A percentile compares a stretch with the other conserved stretches of the same genome.
phyloP scores from a whole-genome alignment of 1,140 invertebrate genomes.

The Drosophila sproati region DNA sequence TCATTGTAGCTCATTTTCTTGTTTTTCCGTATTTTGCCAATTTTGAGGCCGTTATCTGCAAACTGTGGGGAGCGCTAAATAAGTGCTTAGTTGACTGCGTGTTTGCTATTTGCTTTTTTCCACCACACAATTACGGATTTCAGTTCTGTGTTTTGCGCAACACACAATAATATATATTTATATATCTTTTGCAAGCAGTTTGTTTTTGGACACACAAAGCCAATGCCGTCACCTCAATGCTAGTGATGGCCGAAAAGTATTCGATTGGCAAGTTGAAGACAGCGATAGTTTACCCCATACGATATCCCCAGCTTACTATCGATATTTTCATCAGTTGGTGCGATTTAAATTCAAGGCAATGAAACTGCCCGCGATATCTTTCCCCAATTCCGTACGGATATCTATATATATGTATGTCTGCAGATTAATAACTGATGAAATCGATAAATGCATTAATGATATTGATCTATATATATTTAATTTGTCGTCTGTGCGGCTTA shows the following conservation, averaged over 20 bases:
- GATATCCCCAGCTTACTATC: too few relatives aligned
- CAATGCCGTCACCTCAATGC: conserved; percentile 11
- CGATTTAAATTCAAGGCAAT: too few relatives aligned
- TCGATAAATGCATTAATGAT: too few relatives aligned
- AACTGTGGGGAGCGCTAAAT: conserved; percentile 37
- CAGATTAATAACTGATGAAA: too few relatives aligned
- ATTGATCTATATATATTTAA: too few relatives aligned
- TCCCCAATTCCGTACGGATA: too few relatives aligned
- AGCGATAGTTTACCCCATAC: too few relatives aligned
- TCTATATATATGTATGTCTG: too few relatives aligned
- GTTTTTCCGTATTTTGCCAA: conserved; percentile 90
- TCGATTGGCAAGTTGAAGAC: not conserved
- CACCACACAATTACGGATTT: not conserved
- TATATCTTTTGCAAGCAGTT: conserved; percentile 4
- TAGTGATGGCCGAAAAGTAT: not conserved
- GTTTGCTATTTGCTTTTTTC: not conserved
- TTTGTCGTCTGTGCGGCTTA: too few relatives aligned
- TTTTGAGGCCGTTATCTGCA: conserved; percentile 84
- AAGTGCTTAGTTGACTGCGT: conserved; percentile 11
- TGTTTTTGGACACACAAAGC: conserved; percentile 27
- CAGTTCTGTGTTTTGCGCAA: not conserved
- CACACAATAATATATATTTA: not conserved
- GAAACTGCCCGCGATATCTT: too few relatives aligned
- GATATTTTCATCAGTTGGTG: too few relatives aligned
- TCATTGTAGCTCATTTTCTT: conserved; percentile 85